Evolutionary conservation across 2,888 invertebrate genomes (phyloP), one percentile per base, ranked within the genome.

Genomic region (Cosmia trapezina): DNA sequence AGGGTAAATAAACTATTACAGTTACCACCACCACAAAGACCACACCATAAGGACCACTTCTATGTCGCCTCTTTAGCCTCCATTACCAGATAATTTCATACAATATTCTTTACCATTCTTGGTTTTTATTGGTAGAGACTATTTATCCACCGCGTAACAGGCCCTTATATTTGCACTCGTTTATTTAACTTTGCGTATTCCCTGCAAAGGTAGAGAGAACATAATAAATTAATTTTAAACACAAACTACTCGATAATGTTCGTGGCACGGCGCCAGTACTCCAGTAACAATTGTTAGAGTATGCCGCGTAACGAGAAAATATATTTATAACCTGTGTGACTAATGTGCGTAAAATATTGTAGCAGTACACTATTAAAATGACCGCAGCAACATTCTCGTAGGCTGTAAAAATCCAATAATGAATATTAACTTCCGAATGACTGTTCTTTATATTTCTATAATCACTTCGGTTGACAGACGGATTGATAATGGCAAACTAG

Each of bases 231-330:
- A 81, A 77, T 77, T 79, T 86, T 78, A 80, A 78, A 80, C 61
- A 71, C 63, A 83, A 76, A 82, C 75, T 77, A 74, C 82, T 87
- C 82, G 79, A 87, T 83, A 79, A 76, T 78, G 56, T 78, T 33
- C 33, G 54, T 87, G 85, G 84, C 86, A 85, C 45, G 5, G 19
- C 45, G 87, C 87, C 87, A 86, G 78, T 74, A 70, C 77, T 84
- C 73, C 66, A 73, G 78, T 71, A 76, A 73, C 70, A 73, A 78
- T 84, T 76, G 83, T 70, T 70, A 67, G 73, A 64, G 72, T 70
- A 86, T 81, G 78, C 72, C 22, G 63, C 70, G 80, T 80, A 77
- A 81, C 73, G 51, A 79, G 85, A 76, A 78, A 80, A 81, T 72
- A 33, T 85, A 81, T 86, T 85, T 83, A 86, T 85, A 80, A 76